Conservation (phyloP, 2,113 vertebrate genomes). For the Eurypyga helias region DNA sequence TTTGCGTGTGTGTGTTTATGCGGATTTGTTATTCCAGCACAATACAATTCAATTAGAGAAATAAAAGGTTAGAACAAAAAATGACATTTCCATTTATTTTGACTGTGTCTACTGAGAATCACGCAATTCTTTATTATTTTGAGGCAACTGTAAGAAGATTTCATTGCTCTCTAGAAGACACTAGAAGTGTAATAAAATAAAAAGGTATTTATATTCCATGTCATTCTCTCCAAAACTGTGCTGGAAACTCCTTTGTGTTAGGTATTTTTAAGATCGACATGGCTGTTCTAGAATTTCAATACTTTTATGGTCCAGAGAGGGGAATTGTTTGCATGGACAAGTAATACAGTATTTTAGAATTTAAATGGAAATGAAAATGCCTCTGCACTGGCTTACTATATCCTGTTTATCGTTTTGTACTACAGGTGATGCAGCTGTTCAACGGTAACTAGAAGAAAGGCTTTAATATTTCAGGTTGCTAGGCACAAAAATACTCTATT, state of each 20-base stretch:
- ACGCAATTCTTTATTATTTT: conserved; percentile 16
- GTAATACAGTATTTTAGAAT: conserved; percentile 34
- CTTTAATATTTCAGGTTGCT: conserved; percentile 24
- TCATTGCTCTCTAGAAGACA: conserved; percentile 51
- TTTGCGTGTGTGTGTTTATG: not conserved
- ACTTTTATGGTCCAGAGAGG: not conserved
- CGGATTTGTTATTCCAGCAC: not conserved
- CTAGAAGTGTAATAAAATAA: conserved; percentile 54
- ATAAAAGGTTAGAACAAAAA: conserved; percentile 11
- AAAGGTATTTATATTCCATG: conserved; percentile 31
- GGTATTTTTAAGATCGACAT: conserved; percentile 1
- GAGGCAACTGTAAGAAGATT: conserved; percentile 19
- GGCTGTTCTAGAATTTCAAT: conserved; percentile 15
- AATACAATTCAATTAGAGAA: conserved; percentile 50
- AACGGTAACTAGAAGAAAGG: conserved; percentile 16
- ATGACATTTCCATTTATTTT: conserved; percentile 34
- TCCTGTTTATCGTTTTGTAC: conserved; percentile 44
- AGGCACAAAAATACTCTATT: conserved; percentile 14
- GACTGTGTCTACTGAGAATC: not conserved
- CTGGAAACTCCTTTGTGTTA: conserved; percentile 33
- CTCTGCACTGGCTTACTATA: not conserved
- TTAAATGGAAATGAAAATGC: conserved; percentile 60
- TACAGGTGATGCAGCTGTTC: conserved; percentile 51
- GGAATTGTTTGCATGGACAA: conserved; percentile 23
- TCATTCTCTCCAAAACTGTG: conserved; percentile 1